A percentile compares a stretch with the other conserved stretches of the same genome.
Conservation (phyloP, 2,888 invertebrate genomes). For the Colostygia pectinataria region DNA sequence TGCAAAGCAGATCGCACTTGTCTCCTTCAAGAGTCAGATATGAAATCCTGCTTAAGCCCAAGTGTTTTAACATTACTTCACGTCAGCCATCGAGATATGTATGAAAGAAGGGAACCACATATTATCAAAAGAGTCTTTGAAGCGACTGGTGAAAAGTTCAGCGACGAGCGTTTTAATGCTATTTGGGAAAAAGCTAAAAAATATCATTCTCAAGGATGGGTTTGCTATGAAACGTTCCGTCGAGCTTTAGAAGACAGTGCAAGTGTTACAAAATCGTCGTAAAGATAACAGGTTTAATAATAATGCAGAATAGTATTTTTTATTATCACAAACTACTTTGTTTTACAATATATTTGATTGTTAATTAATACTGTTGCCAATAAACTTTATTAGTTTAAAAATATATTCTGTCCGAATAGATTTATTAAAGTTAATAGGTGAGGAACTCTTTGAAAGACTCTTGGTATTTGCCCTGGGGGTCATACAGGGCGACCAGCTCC, state of each 20-base stretch:
- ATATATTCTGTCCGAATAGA: too few relatives aligned
- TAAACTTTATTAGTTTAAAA: not conserved
- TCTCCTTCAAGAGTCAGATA: constrained; percentile 65
- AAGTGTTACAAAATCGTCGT: constrained; percentile 15
- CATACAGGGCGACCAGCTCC: constrained; percentile 79
- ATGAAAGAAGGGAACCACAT: constrained; percentile 56
- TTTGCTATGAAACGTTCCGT: constrained; percentile 81
- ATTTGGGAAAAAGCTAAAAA: constrained; percentile 78
- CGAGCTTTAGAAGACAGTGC: constrained; percentile 45
- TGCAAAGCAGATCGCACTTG: constrained; percentile 54
- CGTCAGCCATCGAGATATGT: constrained; percentile 69
- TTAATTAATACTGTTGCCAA: not conserved
- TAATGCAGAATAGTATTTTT: not conserved
- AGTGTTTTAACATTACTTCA: constrained; percentile 59
- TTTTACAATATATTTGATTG: not conserved
- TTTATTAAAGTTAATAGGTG: constrained; percentile 5
- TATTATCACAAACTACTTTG: not conserved
- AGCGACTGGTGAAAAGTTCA: constrained; percentile 74
- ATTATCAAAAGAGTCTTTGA: constrained; percentile 75
- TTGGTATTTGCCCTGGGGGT: constrained; percentile 84
- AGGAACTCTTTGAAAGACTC: constrained; percentile 64
- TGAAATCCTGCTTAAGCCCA: constrained; percentile 57
- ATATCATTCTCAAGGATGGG: constrained; percentile 74
- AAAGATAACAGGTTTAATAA: constrained; percentile 16
- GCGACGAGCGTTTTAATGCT: constrained; percentile 70